These are phyloP conservation scores for Okapia johnstoni DNA, from an alignment of 2,113 vertebrate species.

Conservation along the genomic window DNA sequence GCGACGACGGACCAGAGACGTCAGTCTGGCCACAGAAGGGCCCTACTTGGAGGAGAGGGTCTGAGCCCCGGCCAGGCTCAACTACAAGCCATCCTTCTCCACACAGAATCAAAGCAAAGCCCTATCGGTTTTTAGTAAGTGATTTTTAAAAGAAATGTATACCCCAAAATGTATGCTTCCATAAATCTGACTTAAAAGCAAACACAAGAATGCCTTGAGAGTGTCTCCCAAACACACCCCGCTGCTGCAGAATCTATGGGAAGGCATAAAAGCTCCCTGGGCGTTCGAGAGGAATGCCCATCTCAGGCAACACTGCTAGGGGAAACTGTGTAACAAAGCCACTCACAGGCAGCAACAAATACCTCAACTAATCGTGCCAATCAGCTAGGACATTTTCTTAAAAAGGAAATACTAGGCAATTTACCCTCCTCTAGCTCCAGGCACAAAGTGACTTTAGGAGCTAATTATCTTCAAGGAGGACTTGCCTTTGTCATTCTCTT, in stretches of 20 bases:
- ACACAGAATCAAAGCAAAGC: neutral
- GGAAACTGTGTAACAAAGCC: neutral
- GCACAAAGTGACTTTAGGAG: neutral
- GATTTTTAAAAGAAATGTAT: neutral
- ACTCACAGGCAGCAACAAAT: rapidly evolving
- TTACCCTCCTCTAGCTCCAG: neutral
- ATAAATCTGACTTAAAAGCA: neutral
- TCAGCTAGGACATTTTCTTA: neutral
- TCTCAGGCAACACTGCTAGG: neutral
- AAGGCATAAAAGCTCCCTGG: neutral
- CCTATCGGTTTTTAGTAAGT: neutral
- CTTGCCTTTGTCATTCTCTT: neutral
- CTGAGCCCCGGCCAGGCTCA: neutral
- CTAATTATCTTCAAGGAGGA: neutral
- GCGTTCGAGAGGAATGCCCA: neutral
- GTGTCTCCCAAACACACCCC: neutral
- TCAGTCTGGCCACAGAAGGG: neutral
- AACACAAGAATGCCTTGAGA: neutral
- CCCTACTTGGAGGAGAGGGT: neutral
- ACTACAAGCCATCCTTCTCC: neutral
- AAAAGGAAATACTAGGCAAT: neutral
- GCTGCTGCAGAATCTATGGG: neutral
- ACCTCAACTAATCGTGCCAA: neutral
- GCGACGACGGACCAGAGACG: neutral
- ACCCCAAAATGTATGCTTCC: neutral